Percentiles rank a stretch among this genome's conserved stretches.
Conservation (phyloP, 1,140 invertebrate species). For the Metaphire vulgaris region DNA sequence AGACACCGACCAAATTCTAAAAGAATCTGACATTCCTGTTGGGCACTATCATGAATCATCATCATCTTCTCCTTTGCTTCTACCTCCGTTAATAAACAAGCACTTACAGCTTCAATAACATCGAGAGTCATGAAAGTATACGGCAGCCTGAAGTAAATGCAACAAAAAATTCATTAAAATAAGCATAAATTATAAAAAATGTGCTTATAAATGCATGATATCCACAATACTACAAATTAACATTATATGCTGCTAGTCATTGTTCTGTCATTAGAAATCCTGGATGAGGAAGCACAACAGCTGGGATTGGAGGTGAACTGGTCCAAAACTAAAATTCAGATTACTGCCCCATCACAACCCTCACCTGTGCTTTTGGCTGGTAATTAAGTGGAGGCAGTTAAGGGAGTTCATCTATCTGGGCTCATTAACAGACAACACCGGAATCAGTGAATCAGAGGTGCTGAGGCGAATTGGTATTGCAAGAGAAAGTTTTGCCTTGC, state of each 20-base stretch:
- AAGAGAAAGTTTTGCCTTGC: too few species aligned
- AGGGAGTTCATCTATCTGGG: neutral
- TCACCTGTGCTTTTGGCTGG: too few species aligned
- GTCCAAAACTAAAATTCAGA: too few species aligned
- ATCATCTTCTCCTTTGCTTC: conserved; percentile 65
- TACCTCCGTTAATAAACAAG: conserved; percentile 86
- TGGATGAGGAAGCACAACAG: too few species aligned
- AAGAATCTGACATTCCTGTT: conserved; percentile 77
- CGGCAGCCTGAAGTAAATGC: conserved; percentile 62
- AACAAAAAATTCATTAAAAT: neutral
- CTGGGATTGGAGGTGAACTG: too few species aligned
- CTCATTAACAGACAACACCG: too few species aligned
- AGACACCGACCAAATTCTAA: conserved; percentile 92
- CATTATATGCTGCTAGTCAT: neutral
- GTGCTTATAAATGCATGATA: neutral
- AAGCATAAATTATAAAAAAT: neutral
- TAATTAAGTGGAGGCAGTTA: neutral
- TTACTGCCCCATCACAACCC: too few species aligned
- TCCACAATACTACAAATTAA: neutral
- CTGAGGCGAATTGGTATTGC: too few species aligned
- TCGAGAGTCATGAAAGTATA: conserved; percentile 83
- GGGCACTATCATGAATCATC: conserved; percentile 61
- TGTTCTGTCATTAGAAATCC: too few species aligned
- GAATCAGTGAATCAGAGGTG: too few species aligned
- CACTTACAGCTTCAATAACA: conserved; percentile 89